Percentiles rank a stretch among this genome's conserved stretches.
These are phyloP conservation scores for Conchocele bisecta DNA, from an alignment of 2,888 invertebrate species.

Conservation along the genomic window DNA sequence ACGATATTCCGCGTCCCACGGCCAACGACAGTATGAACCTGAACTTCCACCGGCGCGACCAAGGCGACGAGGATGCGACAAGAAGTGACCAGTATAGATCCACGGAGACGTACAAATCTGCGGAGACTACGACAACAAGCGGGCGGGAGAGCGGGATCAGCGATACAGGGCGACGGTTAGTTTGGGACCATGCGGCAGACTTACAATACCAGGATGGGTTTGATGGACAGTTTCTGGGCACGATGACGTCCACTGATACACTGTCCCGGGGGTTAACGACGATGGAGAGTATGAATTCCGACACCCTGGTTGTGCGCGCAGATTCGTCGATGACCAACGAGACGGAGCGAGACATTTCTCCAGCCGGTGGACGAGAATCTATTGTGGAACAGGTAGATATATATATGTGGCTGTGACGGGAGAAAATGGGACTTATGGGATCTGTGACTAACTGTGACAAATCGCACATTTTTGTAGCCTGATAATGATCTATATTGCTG, in stretches of 20 bases:
- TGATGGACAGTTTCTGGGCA: constrained; percentile 61
- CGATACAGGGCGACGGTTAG: constrained; percentile 57
- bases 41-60: constrained; percentile 8
- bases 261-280: constrained; percentile 31
- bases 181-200: constrained; percentile 76
- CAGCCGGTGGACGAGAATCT: constrained; percentile 41
- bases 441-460: too few relatives aligned
- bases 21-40: constrained; percentile 51
- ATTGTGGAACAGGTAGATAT: constrained; percentile 47
- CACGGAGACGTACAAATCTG: constrained; percentile 17
- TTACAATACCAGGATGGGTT: constrained; percentile 63
- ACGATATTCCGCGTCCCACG: constrained; percentile 47
- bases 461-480: too few relatives aligned
- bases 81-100: constrained; percentile 32
- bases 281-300: constrained; percentile 15
- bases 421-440: too few relatives aligned
- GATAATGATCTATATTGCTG: too few relatives aligned
- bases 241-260: constrained; percentile 55
- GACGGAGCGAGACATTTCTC: constrained; percentile 39
- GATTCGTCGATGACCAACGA: constrained; percentile 45
- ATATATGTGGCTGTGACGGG: too few relatives aligned
- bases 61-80: background rate
- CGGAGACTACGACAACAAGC: constrained; percentile 20
- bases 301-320: constrained; percentile 44
- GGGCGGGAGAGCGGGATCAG: constrained; percentile 63